These are phyloP conservation scores for Malaclemys terrapin DNA, from an alignment of 2,113 vertebrate species.

Conservation along the genomic window DNA sequence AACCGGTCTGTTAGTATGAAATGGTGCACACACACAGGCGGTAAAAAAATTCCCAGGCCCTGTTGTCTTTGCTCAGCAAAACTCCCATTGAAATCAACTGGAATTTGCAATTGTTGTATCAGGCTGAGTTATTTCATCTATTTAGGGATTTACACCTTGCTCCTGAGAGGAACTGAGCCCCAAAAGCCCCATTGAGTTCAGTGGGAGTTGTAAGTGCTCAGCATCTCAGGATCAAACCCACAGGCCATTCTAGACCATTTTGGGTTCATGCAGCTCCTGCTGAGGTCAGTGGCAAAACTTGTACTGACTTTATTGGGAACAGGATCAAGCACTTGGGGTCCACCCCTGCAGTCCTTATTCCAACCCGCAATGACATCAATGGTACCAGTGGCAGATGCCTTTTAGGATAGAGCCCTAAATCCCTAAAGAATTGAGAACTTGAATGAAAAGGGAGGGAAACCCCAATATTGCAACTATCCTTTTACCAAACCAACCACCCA, in stretches of 20 bases:
- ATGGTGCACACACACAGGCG: background rate
- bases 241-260: background rate
- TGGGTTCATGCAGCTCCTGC: background rate
- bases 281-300: background rate
- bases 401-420: background rate
- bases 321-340: background rate
- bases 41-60: background rate
- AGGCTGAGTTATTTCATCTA: background rate
- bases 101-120: background rate
- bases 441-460: background rate
- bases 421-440: background rate
- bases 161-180: accelerated
- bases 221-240: background rate
- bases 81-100: accelerated
- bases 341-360: background rate
- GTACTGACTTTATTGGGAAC: background rate
- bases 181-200: background rate
- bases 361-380: background rate
- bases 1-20: accelerated
- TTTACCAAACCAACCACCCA: background rate
- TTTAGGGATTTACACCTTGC: background rate
- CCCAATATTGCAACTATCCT: background rate
- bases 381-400: background rate
- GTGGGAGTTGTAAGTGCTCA: background rate
- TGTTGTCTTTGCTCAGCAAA: background rate